These are phyloP conservation scores for Apis mellifera DNA, from an alignment of 1,140 invertebrate genomes.

Conservation along the genomic window DNA sequence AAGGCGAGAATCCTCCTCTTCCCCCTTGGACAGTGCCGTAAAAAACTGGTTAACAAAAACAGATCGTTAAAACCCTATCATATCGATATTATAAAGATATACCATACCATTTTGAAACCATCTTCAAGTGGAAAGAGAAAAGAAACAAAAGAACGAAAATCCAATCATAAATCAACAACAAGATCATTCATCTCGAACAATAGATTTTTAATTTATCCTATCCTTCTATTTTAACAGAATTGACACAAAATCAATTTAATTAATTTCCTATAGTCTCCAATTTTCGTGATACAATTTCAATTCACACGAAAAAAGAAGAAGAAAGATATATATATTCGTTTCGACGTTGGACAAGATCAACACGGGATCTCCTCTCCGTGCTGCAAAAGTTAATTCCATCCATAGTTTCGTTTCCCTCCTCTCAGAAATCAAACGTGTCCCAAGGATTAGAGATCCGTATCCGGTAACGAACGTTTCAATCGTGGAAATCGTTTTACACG, in stretches of 20 bases:
- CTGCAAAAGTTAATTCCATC: constrained; percentile 7
- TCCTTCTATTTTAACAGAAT: too few relatives aligned
- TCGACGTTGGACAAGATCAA: too few relatives aligned
- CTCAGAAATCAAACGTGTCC: background rate
- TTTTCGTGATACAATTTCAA: too few relatives aligned
- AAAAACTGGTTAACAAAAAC: background rate
- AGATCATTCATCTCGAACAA: background rate
- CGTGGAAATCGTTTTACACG: constrained; percentile 29
- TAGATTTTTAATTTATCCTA: too few relatives aligned
- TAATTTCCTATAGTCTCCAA: background rate
- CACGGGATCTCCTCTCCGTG: too few relatives aligned
- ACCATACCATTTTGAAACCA: background rate
- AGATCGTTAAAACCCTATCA: background rate
- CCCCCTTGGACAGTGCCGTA: constrained; percentile 36
- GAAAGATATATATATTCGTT: too few relatives aligned
- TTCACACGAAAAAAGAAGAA: too few relatives aligned
- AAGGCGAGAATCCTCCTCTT: constrained; percentile 11
- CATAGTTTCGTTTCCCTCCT: background rate
- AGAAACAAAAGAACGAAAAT: too few relatives aligned
- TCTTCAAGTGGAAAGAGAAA: background rate
- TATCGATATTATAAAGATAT: too few relatives aligned
- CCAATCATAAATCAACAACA: background rate
- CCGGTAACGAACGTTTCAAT: constrained; percentile 27
- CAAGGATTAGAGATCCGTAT: constrained; percentile 9
- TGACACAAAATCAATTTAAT: too few relatives aligned